Conservation (phyloP, 2,888 invertebrate species). For the Campopleginae sp. region DNA sequence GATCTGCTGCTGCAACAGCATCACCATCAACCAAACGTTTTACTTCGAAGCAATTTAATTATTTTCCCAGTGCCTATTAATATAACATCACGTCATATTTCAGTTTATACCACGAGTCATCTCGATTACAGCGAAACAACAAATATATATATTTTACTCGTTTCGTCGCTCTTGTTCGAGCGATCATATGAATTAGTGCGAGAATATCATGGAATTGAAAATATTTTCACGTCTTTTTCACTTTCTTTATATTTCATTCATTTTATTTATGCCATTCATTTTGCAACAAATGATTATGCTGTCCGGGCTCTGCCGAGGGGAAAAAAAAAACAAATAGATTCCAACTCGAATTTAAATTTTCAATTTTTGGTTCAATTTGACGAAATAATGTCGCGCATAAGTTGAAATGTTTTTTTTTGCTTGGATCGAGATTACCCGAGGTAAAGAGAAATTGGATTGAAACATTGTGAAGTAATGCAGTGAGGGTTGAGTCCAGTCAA, state of each 20-base stretch:
- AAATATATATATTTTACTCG: constrained; percentile 10
- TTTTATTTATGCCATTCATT: not conserved
- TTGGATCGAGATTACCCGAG: constrained; percentile 1
- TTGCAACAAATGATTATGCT: not conserved
- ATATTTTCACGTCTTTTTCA: not conserved
- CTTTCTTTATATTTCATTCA: not conserved
- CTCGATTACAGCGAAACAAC: constrained; percentile 19
- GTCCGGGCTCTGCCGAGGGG: not conserved
- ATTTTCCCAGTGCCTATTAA: constrained; percentile 67
- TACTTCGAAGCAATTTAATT: constrained; percentile 67
- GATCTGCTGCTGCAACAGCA: constrained; percentile 29
- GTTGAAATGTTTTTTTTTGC: constrained; percentile 17
- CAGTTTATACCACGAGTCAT: constrained; percentile 25
- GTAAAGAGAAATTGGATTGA: constrained; percentile 68
- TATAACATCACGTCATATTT: constrained; percentile 55
- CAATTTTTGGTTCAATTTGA: not conserved
- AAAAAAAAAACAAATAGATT: not conserved
- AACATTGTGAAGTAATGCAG: constrained; percentile 69
- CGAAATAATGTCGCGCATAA: not conserved
- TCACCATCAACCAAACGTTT: constrained; percentile 44
- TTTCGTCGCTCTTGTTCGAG: constrained; percentile 24
- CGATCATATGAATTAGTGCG: constrained; percentile 12
- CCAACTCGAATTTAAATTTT: not conserved
- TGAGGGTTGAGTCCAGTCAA: constrained; percentile 32
- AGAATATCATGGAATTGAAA: not conserved